Evolutionary conservation across 1,140 invertebrate species (phyloP), one percentile per base, ranked within the genome.

Genomic region (Tribolium madens): DNA sequence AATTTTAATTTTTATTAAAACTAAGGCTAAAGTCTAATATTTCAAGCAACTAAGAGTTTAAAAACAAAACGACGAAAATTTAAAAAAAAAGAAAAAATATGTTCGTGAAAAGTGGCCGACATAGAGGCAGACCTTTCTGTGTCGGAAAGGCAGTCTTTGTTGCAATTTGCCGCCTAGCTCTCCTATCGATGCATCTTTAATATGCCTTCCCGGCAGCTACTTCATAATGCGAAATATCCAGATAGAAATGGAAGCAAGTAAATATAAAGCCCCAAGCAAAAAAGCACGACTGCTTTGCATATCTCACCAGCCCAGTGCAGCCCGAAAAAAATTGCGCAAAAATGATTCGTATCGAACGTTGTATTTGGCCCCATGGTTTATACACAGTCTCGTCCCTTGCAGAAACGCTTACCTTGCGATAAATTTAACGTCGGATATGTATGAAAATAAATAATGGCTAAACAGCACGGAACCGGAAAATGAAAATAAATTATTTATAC

Each of bases 401-500:
- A 57, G 26, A 18, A 64, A 31, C 26, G 57, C 57, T 64, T 64
- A 64, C 57, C 57, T 64, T 13, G 57, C 57, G 57, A 64, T 64
- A 64, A 64, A 64, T 64, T 64, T 33, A n/a, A 26, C 21, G 70
- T 50, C 70, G 70, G 70, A 72, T 50, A 18, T 69, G 47, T 50
- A 52, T 52, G 46, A 72, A 50, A 72, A 72, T 72, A 72, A 72
- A 72, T 72, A 52, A 72, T 50, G 50, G 42, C 9, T 64, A 64
- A 33, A 26, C 57, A 64, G 57, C 57, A 64, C 57, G 21, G 50
- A 72, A 72, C 42, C 26, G 46, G 17, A 50, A 60, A 68, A 75
- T 64, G 73, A 60, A 64, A 75, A 75, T 57, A 31, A 60, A 75
- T 60, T 75, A 60, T 75, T 68, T 53, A 68, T 60, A 68, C 53